Conservation (phyloP, 2,888 invertebrate genomes). For the Odontocolon sp. region DNA sequence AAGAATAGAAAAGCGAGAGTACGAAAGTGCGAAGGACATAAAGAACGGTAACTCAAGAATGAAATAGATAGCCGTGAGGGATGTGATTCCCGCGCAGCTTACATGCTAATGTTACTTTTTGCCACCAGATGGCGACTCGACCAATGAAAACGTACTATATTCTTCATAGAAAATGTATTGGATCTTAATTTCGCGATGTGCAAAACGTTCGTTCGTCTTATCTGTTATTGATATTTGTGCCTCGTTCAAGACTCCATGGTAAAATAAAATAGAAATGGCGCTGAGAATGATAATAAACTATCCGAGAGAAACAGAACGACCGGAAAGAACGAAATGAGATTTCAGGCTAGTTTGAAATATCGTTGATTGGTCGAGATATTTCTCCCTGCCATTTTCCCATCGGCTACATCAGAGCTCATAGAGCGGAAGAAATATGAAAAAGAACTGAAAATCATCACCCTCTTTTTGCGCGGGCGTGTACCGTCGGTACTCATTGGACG, state of each 20-base stretch:
- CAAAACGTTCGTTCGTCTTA: background rate
- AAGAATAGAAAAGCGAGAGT: constrained; percentile 32
- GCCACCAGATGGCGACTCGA: too few relatives aligned
- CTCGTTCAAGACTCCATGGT: background rate
- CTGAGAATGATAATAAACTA: background rate
- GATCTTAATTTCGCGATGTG: too few relatives aligned
- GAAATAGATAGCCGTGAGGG: too few relatives aligned
- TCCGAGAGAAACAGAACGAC: background rate
- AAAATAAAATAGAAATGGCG: constrained; percentile 10
- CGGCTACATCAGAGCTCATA: background rate
- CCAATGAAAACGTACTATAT: too few relatives aligned
- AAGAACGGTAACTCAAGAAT: background rate
- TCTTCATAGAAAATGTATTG: too few relatives aligned
- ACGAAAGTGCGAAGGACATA: constrained; percentile 14
- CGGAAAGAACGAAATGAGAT: background rate
- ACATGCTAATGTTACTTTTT: too few relatives aligned
- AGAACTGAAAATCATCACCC: constrained; percentile 15
- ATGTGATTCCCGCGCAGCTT: too few relatives aligned
- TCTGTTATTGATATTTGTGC: background rate
- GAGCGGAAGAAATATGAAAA: background rate
- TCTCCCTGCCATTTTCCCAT: background rate
- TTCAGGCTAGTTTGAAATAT: background rate
- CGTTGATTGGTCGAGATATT: constrained; percentile 1
- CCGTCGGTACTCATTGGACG: background rate
- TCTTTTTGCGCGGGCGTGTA: constrained; percentile 38